Conservation (phyloP, 2,797 vertebrate species). For the Geotrypetes seraphini region DNA sequence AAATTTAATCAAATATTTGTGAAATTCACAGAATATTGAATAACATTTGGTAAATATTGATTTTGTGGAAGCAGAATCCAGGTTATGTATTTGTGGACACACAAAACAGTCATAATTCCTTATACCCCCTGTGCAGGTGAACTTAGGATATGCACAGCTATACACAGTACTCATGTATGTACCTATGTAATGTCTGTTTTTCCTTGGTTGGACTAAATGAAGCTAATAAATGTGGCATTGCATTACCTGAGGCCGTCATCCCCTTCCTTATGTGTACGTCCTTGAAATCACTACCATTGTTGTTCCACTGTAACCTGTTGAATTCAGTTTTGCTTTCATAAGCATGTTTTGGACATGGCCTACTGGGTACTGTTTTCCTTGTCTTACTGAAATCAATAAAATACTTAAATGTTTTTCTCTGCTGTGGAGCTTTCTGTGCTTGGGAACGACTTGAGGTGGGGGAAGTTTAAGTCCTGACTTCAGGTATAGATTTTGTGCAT, state of each 20-base stretch:
- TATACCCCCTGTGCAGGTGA: too few relatives aligned
- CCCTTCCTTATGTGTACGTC: slow-evolving; percentile 11
- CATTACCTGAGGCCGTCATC: slow-evolving; percentile 1
- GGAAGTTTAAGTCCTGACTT: too few relatives aligned
- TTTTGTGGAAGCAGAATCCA: too few relatives aligned
- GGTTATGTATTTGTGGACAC: too few relatives aligned
- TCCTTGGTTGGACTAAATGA: slow-evolving; percentile 16
- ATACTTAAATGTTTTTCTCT: background rate
- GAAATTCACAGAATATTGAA: too few relatives aligned
- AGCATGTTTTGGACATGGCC: slow-evolving; percentile 27
- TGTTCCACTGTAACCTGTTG: slow-evolving; percentile 26
- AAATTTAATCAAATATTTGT: too few relatives aligned
- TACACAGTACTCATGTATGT: slow-evolving; percentile 5
- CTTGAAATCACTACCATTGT: background rate
- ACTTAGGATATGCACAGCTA: too few relatives aligned
- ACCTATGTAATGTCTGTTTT: slow-evolving; percentile 3
- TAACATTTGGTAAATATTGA: too few relatives aligned
- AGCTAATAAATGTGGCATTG: slow-evolving; percentile 1
- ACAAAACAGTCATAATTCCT: too few relatives aligned
- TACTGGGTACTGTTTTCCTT: slow-evolving; percentile 16
- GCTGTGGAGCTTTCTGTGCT: too few relatives aligned
- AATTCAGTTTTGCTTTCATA: slow-evolving; percentile 20
- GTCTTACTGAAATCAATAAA: slow-evolving; percentile 19
- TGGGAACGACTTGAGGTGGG: too few relatives aligned
- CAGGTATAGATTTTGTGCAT: too few relatives aligned